Conservation (phyloP, 2,797 vertebrate genomes). For the Cheirogaleus major region DNA sequence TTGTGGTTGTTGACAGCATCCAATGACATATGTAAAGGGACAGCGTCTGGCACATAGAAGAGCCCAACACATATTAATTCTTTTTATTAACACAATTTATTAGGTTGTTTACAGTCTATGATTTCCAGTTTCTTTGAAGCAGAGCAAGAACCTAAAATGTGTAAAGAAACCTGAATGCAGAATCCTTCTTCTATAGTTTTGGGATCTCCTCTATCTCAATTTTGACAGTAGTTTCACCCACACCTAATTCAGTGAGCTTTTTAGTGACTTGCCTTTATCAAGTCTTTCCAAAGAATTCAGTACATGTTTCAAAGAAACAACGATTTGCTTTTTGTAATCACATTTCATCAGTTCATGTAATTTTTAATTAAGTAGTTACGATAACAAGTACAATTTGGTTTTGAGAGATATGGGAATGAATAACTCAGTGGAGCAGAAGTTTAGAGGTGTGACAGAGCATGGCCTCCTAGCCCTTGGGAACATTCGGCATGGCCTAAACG, state of each 20-base stretch:
- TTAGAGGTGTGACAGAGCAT: rapidly evolving
- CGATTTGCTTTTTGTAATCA: not conserved
- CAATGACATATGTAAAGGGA: not conserved
- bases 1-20: not conserved
- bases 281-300: not conserved
- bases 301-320: not conserved
- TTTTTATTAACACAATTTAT: not conserved
- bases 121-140: not conserved
- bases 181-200: not conserved
- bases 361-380: not conserved
- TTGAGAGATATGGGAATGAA: not conserved
- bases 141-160: not conserved
- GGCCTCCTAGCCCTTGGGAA: not conserved
- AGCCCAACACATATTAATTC: not conserved
- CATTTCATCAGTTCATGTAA: not conserved
- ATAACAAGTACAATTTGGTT: not conserved
- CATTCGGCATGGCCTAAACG: not conserved
- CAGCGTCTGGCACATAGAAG: not conserved
- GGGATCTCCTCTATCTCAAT: not conserved
- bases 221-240: not conserved
- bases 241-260: not conserved
- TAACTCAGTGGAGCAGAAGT: not conserved
- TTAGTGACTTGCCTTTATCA: not conserved
- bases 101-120: not conserved
- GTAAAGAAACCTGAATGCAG: not conserved